phyloP scores from a whole-genome alignment of 2,113 vertebrate species.

The Gracilinanus agilis region DNA sequence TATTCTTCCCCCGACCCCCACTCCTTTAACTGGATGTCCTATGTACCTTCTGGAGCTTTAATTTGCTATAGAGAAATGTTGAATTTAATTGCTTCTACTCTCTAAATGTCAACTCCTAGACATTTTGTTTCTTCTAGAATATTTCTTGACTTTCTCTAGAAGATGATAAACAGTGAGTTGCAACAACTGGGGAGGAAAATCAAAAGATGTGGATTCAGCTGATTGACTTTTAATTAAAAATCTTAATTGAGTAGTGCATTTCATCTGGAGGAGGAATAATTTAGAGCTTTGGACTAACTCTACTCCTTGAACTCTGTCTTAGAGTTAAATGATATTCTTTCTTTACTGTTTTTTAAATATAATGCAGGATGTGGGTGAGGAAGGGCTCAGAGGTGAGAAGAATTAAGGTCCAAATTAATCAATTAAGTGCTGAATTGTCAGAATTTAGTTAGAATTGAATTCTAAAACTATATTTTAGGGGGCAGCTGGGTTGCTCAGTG shows the following conservation, averaged over 20 bases:
- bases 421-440: conserved; percentile 1
- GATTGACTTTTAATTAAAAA: conserved; percentile 56
- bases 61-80: not conserved
- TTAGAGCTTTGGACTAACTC: conserved; percentile 12
- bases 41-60: not conserved
- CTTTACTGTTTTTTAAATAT: conserved; percentile 34
- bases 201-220: conserved; percentile 21
- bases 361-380: not conserved
- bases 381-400: not conserved
- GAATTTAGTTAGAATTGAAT: conserved; percentile 42
- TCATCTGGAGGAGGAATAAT: conserved; percentile 35
- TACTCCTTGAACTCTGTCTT: conserved; percentile 11
- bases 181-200: conserved; percentile 6
- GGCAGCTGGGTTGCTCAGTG: no score
- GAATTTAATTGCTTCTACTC: conserved; percentile 25
- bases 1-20: not conserved
- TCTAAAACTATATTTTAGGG: no score
- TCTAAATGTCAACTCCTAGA: conserved; percentile 36
- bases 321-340: conserved; percentile 36
- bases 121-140: conserved; percentile 8
- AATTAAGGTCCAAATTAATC: conserved; percentile 3
- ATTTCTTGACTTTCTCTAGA: conserved; percentile 53
- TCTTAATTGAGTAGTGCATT: conserved; percentile 35
- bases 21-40: not conserved
- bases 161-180: conserved; percentile 39